Evolutionary conservation across 2,113 vertebrate species (phyloP).

Genomic region (Lophotis ruficrista): DNA sequence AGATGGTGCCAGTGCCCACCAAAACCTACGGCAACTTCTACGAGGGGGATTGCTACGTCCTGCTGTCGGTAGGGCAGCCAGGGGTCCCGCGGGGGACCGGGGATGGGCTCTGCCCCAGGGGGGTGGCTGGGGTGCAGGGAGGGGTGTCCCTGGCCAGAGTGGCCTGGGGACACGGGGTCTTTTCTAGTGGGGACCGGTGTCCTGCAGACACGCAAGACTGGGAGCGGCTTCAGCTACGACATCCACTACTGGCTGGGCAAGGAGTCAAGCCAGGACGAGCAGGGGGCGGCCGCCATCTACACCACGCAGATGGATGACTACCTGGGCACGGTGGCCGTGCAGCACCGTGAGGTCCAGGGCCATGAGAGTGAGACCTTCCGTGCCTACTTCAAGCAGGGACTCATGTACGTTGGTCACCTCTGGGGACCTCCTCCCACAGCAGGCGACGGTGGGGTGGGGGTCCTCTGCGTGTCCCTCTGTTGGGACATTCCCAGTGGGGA

Average conservation of each 20-base stretch:
- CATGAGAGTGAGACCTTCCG: conserved; percentile 82
- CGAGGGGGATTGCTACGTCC: conserved; percentile 86
- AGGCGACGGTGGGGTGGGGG: background rate
- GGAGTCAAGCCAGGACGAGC: conserved; percentile 81
- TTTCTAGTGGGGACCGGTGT: background rate
- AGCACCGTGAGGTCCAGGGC: conserved; percentile 85
- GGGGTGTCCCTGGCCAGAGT: background rate
- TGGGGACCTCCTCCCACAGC: fast-evolving
- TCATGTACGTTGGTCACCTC: conserved; percentile 73
- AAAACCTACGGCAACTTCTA: conserved; percentile 81
- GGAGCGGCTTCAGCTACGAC: conserved; percentile 77
- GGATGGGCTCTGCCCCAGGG: background rate
- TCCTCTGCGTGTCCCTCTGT: background rate
- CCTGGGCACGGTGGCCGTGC: conserved; percentile 80
- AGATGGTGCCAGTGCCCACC: conserved; percentile 82
- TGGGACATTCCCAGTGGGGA: too few species aligned
- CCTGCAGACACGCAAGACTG: conserved; percentile 79
- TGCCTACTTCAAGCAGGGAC: conserved; percentile 85
- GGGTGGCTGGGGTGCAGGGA: background rate
- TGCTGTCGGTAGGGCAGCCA: conserved; percentile 78
- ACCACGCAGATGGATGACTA: conserved; percentile 83
- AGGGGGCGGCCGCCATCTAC: conserved; percentile 85
- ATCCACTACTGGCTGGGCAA: conserved; percentile 89
- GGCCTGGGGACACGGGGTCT: background rate
- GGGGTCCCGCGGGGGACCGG: fast-evolving